Evolutionary conservation across 1,140 invertebrate genomes (phyloP), one percentile per base, ranked within the genome.

Genomic region (Drosophila eugracilis): DNA sequence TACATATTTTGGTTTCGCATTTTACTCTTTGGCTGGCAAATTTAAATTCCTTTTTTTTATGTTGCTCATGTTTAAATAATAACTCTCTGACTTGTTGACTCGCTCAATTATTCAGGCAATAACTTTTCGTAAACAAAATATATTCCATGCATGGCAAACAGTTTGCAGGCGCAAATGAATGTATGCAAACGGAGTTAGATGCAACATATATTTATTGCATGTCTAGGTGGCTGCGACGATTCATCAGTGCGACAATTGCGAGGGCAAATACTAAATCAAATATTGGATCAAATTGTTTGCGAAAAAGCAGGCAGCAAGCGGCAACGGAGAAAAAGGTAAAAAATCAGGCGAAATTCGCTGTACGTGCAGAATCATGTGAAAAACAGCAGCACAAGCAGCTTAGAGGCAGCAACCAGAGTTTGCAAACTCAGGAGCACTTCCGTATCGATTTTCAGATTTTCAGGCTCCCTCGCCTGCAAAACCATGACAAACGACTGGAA

Each of bases 71-170:
- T 83, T 78, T 78, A 78, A 71, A 71, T 71, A 75, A 78, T 78
- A 60, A 65, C 49, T 65, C 48, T 47, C 21, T 17, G 49, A 70
- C 55, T 54, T 52, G 74, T 53, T 54, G 69, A 47, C 58, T 73
- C 53, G 37, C 45, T 60, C 44, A 75, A 73, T 74, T 76, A 80
- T 74, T 65, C 75, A 72, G 48, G 74, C 69, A 73, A 62, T 81
- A 63, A 50, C 41, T 81, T 78, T 84, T 44, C 41, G 60, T 30
- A 67, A 75, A 75, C 55, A 57, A 77, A 86, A 86, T 80, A 73
- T 85, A 85, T 85, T 86, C 81, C 81, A 85, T 85, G 81, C 81
- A 85, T 85, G 66, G 30, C 77, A 85, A 85, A 80, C 69, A 57
- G 55, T 44, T 14, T 30, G 17, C 39, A 32, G 17, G 14, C 32